A percentile compares a stretch with the other conserved stretches of the same genome.
These are phyloP conservation scores for Ennomos erosarius DNA, from an alignment of 2,888 invertebrate species.

Conservation along the genomic window DNA sequence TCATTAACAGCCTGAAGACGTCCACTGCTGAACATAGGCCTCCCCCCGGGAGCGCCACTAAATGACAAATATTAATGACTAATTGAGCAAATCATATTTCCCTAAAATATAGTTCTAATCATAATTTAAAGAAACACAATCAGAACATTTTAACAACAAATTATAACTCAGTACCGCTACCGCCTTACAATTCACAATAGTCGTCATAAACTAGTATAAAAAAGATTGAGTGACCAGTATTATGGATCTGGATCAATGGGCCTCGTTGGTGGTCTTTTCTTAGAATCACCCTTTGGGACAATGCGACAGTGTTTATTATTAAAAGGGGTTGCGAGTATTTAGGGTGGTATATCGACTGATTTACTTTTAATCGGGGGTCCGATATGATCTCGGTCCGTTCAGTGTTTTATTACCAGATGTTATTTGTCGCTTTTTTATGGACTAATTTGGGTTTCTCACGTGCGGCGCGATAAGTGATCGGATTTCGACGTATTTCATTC, in stretches of 20 bases:
- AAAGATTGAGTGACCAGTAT: slow-evolving; percentile 61
- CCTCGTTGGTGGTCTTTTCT: slow-evolving; percentile 78
- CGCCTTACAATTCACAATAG: slow-evolving; percentile 40
- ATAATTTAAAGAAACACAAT: slow-evolving; percentile 31
- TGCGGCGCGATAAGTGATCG: slow-evolving; percentile 38
- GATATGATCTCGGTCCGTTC: slow-evolving; percentile 71
- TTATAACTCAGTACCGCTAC: slow-evolving; percentile 65
- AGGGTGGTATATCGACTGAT: slow-evolving; percentile 74
- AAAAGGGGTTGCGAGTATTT: slow-evolving; percentile 63
- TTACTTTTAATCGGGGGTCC: slow-evolving; percentile 76
- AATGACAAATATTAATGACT: no score
- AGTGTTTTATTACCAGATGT: slow-evolving; percentile 74
- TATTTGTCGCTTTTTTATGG: slow-evolving; percentile 54
- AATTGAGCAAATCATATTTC: no score
- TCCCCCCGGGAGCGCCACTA: no score
- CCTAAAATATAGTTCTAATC: not conserved
- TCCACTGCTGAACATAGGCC: no score
- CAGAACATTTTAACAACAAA: slow-evolving; percentile 65
- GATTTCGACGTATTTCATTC: slow-evolving; percentile 24
- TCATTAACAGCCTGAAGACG: no score
- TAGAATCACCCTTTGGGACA: slow-evolving; percentile 70
- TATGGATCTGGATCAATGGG: slow-evolving; percentile 68
- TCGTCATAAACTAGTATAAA: slow-evolving; percentile 54
- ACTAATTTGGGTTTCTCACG: slow-evolving; percentile 39
- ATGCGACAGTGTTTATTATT: slow-evolving; percentile 62